Percentiles rank a stretch among this genome's conserved stretches.
Conservation (phyloP, 2,888 invertebrate genomes). For the Sipha maydis region DNA sequence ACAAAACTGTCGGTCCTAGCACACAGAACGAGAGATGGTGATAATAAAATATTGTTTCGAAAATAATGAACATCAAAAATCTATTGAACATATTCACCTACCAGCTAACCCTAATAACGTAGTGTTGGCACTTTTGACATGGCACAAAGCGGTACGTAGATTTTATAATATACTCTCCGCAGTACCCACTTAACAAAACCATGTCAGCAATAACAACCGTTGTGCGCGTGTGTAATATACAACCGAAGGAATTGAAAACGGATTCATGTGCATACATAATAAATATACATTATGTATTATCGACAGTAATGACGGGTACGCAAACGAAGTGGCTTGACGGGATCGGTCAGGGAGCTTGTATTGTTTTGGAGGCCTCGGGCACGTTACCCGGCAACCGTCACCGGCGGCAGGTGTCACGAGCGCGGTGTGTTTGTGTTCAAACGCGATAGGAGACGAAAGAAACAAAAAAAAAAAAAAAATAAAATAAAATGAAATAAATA, state of each 20-base stretch:
- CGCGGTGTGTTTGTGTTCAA: not conserved
- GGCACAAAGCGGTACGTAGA: slow-evolving; percentile 42
- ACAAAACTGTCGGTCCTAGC: no score
- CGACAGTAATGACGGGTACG: not conserved
- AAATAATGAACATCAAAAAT: no score
- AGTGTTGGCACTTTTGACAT: not conserved
- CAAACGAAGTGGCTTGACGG: not conserved
- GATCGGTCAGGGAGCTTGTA: not conserved
- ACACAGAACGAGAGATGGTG: no score
- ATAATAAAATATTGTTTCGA: no score
- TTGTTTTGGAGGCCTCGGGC: slow-evolving; percentile 24
- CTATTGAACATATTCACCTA: not conserved
- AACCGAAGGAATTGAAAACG: not conserved
- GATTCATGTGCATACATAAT: not conserved
- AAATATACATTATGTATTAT: not conserved
- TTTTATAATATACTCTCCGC: not conserved
- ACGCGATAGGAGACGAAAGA: not conserved
- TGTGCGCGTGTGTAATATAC: not conserved
- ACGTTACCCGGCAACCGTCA: slow-evolving; percentile 55
- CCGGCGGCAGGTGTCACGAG: not conserved
- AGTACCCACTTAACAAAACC: not conserved
- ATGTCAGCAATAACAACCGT: slow-evolving; percentile 21
- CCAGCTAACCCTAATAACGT: not conserved
- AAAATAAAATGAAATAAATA: no score
- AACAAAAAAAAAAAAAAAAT: no score